These are phyloP conservation scores for Astropecten irregularis DNA, from an alignment of 53 echinoderm and acorn worm genomes.

Conservation along the genomic window DNA sequence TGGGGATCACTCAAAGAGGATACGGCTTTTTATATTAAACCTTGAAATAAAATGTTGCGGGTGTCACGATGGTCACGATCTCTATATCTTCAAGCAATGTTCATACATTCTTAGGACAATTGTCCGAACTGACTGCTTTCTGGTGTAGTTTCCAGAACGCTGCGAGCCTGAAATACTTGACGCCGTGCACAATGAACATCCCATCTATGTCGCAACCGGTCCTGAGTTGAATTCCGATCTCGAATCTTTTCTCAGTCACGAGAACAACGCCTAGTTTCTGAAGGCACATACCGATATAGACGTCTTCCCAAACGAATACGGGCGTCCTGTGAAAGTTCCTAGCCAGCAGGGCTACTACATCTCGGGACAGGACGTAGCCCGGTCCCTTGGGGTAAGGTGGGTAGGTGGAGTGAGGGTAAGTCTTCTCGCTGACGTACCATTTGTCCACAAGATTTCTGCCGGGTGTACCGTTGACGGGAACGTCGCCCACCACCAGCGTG, in stretches of 20 bases:
- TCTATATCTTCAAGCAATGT: too few relatives aligned
- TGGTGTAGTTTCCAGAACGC: neutral
- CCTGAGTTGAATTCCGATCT: neutral
- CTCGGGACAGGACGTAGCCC: slow-evolving; percentile 49
- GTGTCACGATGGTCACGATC: too few relatives aligned
- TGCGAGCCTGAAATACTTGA: neutral
- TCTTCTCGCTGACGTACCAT: slow-evolving; percentile 39
- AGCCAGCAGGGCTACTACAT: neutral
- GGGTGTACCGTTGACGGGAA: slow-evolving; percentile 13
- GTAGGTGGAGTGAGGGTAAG: slow-evolving; percentile 41
- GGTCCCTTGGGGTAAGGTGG: slow-evolving; percentile 54
- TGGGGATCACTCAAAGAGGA: too few relatives aligned
- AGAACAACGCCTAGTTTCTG: neutral
- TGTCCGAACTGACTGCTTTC: neutral
- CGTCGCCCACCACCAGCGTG: neutral
- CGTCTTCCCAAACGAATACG: slow-evolving; percentile 47
- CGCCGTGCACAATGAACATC: neutral
- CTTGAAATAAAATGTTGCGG: too few relatives aligned
- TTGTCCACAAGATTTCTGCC: neutral
- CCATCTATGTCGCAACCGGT: neutral
- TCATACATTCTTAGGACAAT: too few relatives aligned
- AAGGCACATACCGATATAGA: slow-evolving; percentile 48
- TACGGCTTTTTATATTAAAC: too few relatives aligned
- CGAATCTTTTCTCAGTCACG: neutral
- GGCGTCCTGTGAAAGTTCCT: neutral